Percentiles rank a stretch among this genome's conserved stretches.
phyloP scores from a whole-genome alignment of 2,113 vertebrate species.

The Agapornis roseicollis region DNA sequence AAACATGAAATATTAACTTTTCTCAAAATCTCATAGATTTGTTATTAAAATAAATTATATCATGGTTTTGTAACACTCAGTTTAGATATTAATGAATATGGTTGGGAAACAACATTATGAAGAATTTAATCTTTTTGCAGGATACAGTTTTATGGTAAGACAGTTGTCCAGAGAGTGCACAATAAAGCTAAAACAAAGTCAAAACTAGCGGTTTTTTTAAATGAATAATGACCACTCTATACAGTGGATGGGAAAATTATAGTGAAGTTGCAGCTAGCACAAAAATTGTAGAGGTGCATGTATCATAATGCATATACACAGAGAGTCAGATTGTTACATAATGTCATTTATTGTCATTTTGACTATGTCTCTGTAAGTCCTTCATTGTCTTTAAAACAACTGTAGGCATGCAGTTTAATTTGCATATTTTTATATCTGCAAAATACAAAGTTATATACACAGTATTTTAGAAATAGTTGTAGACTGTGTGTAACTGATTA shows the following conservation, averaged over 20 bases:
- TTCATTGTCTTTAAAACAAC: neutral
- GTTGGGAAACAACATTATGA: neutral
- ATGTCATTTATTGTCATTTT: neutral
- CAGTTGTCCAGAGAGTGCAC: neutral
- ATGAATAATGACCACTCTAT: neutral
- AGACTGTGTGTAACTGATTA: neutral
- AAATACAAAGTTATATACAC: neutral
- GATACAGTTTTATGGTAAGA: neutral
- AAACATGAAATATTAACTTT: neutral
- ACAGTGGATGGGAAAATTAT: neutral
- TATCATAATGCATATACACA: neutral
- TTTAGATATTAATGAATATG: neutral
- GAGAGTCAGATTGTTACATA: neutral
- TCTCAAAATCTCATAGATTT: neutral
- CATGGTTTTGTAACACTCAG: neutral
- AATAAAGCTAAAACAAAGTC: neutral
- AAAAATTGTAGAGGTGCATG: neutral
- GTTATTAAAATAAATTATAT: neutral
- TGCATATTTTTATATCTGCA: neutral
- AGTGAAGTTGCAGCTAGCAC: neutral
- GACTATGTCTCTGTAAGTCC: neutral
- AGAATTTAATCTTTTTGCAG: neutral
- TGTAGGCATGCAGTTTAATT: neutral
- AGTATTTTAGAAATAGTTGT: neutral
- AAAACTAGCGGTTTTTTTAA: rapidly evolving